Evolutionary conservation across 2,888 invertebrate genomes (phyloP), one percentile per base, ranked within the genome.

Genomic region (Scelioninae gen. 1): DNA sequence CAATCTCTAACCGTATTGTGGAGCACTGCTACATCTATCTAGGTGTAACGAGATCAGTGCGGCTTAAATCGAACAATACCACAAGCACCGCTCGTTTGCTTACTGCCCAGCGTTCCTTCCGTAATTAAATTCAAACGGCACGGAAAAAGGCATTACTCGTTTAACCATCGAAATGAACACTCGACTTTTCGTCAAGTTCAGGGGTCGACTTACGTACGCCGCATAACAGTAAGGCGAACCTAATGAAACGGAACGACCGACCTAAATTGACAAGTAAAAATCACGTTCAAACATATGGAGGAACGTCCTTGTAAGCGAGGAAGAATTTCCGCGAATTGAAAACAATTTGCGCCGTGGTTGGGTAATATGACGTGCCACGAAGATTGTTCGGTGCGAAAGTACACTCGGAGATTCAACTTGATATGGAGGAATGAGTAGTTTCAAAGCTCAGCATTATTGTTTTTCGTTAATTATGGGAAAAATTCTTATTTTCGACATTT

Each of bases 51-150:
- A 80, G 74, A 75, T 80, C 80, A 63, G 63, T 40, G 29, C 63
- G 56, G 69, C 74, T 69, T 69, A 53, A 69, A 69, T 32, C 68
- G 66, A 74, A 80, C 80, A 75, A 81, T 81, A 55, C 69, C 62
- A 40, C 55, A 55, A 62, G 31, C 56, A 40, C 32, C 40, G 11
- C 45, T 68, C 69, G 58, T 16, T 74, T n/a, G 60, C n/a, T n/a
- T n/a, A n/a, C n/a, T n/a, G n/a, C n/a, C 40, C 15, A 58, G 81
- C 68, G 68, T 68, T 65, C 63, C 76, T 82, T 77, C 76, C 80
- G 66, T 85, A 85, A 85, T 85, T 85, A 84, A 84, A 84, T 85
- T 85, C 75, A 68, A 63, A 80, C 71, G 58, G 13, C 34, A 38
- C 55, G 51, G 69, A 74, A 65, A 83, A 82, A 71, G 60, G 62